phyloP scores from a whole-genome alignment of 2,113 vertebrate species.

The Seriola aureovittata region DNA sequence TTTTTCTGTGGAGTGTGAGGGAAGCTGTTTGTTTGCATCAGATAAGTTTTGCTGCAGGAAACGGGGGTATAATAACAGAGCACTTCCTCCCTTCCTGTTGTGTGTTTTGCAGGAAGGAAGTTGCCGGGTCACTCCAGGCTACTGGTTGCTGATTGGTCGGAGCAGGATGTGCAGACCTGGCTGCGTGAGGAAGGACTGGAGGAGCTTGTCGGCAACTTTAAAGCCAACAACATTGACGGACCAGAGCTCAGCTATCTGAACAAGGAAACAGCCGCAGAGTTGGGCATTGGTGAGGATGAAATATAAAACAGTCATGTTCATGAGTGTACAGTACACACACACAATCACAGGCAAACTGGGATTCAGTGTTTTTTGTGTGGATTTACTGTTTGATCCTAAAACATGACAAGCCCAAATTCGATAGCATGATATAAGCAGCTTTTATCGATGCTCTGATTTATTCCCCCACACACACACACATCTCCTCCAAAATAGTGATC shows the following conservation, averaged over 20 bases:
- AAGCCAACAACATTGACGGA: slow-evolving; percentile 90
- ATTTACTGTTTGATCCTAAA: slow-evolving; percentile 54
- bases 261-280: slow-evolving; percentile 87
- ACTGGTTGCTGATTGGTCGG: slow-evolving; percentile 89
- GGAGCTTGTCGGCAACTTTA: slow-evolving; percentile 85
- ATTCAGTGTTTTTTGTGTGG: slow-evolving; percentile 33
- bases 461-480: neutral
- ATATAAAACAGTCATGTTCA: slow-evolving; percentile 14
- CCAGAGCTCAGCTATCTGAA: slow-evolving; percentile 87
- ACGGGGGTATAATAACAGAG: slow-evolving; percentile 32
- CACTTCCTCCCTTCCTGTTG: slow-evolving; percentile 69
- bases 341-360: slow-evolving; percentile 8
- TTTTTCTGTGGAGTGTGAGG: slow-evolving; percentile 44
- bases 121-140: slow-evolving; percentile 61
- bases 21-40: slow-evolving; percentile 55
- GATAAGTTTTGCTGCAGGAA: slow-evolving; percentile 45
- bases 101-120: slow-evolving; percentile 78
- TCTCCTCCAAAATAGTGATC: slow-evolving; percentile 42
- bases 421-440: slow-evolving; percentile 56
- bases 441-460: slow-evolving; percentile 61
- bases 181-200: slow-evolving; percentile 84
- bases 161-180: slow-evolving; percentile 90
- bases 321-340: neutral
- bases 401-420: slow-evolving; percentile 49
- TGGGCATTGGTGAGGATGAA: slow-evolving; percentile 89